phyloP scores from a whole-genome alignment of 1,140 invertebrate species.

The Diuraphis noxia region DNA sequence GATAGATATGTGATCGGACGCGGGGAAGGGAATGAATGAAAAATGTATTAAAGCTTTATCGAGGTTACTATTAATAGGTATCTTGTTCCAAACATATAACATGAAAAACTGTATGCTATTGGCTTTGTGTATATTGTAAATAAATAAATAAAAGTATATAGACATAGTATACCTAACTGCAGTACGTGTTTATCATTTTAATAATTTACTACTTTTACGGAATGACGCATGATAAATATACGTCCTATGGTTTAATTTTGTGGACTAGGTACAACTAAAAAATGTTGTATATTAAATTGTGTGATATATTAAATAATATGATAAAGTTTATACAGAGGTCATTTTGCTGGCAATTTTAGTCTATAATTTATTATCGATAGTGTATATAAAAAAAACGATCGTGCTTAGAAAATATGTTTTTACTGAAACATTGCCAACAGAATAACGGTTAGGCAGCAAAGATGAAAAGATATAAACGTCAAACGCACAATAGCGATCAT shows the following conservation, averaged over 20 bases:
- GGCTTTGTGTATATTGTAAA: too few relatives aligned
- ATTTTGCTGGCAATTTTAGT: conserved; percentile 1
- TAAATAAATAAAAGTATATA: too few relatives aligned
- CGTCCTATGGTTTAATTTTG: background rate
- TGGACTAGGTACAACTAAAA: background rate
- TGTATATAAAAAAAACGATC: background rate
- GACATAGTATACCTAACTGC: background rate
- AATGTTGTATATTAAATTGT: background rate
- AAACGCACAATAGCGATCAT: conserved; percentile 25
- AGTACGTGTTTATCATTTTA: background rate
- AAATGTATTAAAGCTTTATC: too few relatives aligned
- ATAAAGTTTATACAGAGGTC: background rate
- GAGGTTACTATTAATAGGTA: too few relatives aligned
- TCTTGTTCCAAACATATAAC: too few relatives aligned
- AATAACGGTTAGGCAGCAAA: background rate
- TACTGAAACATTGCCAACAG: conserved; percentile 39
- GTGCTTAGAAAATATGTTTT: conserved; percentile 27
- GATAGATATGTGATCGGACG: too few relatives aligned
- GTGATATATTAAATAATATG: background rate
- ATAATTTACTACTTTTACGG: background rate
- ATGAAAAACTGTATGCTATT: too few relatives aligned
- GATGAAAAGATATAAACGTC: conserved; percentile 34
- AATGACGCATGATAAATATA: background rate
- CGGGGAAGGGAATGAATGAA: too few relatives aligned
- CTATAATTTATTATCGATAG: background rate